Percentiles rank a stretch among this genome's conserved stretches.
phyloP scores from a whole-genome alignment of 1,140 invertebrate genomes.

The Drosophila asahinai region DNA sequence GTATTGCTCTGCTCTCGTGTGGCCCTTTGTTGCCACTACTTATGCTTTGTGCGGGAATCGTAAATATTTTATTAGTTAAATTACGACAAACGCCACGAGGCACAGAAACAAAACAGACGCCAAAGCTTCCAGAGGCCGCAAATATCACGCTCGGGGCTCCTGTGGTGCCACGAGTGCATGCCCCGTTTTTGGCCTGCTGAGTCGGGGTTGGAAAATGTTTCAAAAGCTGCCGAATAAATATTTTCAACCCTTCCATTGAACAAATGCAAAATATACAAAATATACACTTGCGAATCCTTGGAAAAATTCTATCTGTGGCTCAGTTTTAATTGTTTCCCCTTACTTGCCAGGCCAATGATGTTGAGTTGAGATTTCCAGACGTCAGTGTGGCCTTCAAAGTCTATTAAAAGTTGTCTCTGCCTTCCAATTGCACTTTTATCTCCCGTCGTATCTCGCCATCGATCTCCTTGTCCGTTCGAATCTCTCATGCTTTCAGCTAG shows the following conservation, averaged over 20 bases:
- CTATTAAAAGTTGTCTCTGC: neutral
- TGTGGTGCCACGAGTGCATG: neutral
- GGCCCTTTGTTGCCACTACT: slow-evolving; percentile 32
- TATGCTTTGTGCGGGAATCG: slow-evolving; percentile 40
- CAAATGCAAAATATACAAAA: neutral
- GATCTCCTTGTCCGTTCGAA: neutral
- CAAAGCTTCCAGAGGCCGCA: slow-evolving; percentile 54
- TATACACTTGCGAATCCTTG: neutral
- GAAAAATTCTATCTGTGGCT: too few species aligned
- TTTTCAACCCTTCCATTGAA: neutral
- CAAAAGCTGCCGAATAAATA: slow-evolving; percentile 15
- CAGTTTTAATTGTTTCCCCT: too few species aligned
- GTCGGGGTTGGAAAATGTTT: neutral
- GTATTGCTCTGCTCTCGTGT: slow-evolving; percentile 6
- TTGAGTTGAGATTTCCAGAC: too few species aligned
- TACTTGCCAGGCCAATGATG: too few species aligned
- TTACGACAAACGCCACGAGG: slow-evolving; percentile 46
- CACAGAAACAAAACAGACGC: slow-evolving; percentile 21
- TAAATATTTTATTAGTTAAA: slow-evolving; percentile 70
- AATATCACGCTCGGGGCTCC: slow-evolving; percentile 49
- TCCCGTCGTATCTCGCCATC: neutral
- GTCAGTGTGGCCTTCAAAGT: neutral
- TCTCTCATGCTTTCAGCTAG: slow-evolving; percentile 3
- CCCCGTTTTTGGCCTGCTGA: neutral
- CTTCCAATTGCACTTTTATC: neutral